These are phyloP conservation scores for Ginglymostoma cirratum DNA, from an alignment of 2,113 vertebrate species.

Conservation along the genomic window DNA sequence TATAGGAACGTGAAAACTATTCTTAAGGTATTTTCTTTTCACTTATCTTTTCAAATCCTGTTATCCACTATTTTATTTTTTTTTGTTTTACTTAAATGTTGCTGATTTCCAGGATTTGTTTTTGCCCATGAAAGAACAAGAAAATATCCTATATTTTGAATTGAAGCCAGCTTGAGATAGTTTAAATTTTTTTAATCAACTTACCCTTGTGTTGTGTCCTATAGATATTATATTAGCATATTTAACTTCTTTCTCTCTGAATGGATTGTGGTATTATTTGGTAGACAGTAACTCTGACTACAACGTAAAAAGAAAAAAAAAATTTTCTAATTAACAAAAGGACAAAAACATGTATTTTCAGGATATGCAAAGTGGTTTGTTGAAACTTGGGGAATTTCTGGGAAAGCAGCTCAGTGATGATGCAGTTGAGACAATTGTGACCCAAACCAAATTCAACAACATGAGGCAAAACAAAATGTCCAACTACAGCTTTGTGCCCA, in stretches of 20 bases:
- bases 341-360: conserved; percentile 39
- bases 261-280: background rate
- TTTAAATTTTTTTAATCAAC: background rate
- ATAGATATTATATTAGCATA: background rate
- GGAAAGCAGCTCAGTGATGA: conserved; percentile 48
- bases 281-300: background rate
- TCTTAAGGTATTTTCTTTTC: background rate
- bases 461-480: conserved; percentile 63
- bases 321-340: background rate
- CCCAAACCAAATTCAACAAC: conserved; percentile 53
- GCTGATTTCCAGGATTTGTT: background rate
- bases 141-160: background rate
- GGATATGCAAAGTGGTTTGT: conserved; percentile 48
- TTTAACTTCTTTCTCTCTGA: background rate
- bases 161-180: background rate
- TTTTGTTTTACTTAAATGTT: background rate
- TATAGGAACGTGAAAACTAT: background rate
- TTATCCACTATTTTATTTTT: background rate
- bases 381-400: conserved; percentile 47
- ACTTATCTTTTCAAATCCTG: background rate
- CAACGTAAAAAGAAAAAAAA: background rate
- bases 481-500: conserved; percentile 53
- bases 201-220: background rate
- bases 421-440: conserved; percentile 47
- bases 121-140: background rate